These are phyloP conservation scores for Polydrusus cervinus DNA, from an alignment of 2,888 invertebrate species.

Conservation along the genomic window DNA sequence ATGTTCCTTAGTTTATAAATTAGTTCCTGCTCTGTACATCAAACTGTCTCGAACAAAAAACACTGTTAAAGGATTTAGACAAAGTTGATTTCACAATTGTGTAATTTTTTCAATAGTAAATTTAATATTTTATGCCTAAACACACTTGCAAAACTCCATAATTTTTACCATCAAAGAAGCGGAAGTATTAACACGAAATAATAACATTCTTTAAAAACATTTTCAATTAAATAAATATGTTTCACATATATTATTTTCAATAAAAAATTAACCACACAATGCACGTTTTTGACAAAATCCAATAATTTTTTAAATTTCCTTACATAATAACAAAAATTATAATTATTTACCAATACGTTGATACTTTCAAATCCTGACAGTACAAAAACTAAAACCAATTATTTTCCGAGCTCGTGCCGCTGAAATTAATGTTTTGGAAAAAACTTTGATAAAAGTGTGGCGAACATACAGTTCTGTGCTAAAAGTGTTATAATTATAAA, in stretches of 20 bases:
- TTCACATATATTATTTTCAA: not conserved
- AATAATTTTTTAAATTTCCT: slow-evolving; percentile 27
- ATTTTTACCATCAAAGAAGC: too few species aligned
- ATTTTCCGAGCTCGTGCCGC: slow-evolving; percentile 17
- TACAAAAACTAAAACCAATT: slow-evolving; percentile 37
- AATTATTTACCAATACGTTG: slow-evolving; percentile 26
- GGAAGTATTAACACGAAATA: too few species aligned
- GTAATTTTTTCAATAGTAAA: too few species aligned
- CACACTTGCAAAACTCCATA: too few species aligned
- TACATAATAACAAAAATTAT: slow-evolving; percentile 37
- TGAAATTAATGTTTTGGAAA: slow-evolving; percentile 38
- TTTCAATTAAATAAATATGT: not conserved
- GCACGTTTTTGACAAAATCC: slow-evolving; percentile 16
- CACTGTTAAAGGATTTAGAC: too few species aligned
- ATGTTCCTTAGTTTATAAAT: too few species aligned
- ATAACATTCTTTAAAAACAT: not conserved
- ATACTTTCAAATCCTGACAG: slow-evolving; percentile 22
- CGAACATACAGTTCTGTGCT: slow-evolving; percentile 28
- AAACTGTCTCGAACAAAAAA: too few species aligned
- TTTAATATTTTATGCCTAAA: too few species aligned
- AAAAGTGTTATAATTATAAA: slow-evolving; percentile 48
- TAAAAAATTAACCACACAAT: not conserved
- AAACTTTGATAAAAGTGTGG: slow-evolving; percentile 22
- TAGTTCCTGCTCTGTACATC: too few species aligned
- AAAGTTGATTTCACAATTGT: too few species aligned